Percentiles rank a stretch among this genome's conserved stretches.
Conservation (phyloP, 2,113 vertebrate species). For the Ictidomys tridecemlineatus region DNA sequence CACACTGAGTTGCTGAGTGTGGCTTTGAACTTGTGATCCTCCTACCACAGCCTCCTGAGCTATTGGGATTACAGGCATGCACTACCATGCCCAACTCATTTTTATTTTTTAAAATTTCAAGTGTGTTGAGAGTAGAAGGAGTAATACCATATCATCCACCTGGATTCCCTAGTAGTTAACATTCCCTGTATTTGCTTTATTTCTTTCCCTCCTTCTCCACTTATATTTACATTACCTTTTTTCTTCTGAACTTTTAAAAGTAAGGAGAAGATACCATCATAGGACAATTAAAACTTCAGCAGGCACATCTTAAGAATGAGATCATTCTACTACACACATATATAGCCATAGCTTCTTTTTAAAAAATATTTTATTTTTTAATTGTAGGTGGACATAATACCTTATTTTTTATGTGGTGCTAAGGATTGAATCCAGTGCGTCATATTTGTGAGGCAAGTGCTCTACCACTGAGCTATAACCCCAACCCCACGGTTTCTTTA, state of each 20-base stretch:
- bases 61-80: too few relatives aligned
- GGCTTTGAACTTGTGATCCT: too few relatives aligned
- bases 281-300: not conserved
- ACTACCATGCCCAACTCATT: too few relatives aligned
- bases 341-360: not conserved
- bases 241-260: not conserved
- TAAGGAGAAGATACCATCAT: not conserved
- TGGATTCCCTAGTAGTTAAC: not conserved
- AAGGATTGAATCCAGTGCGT: too few relatives aligned
- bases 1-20: too few relatives aligned
- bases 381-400: too few relatives aligned
- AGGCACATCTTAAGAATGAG: not conserved
- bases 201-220: not conserved
- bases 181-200: not conserved
- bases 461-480: too few relatives aligned
- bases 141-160: not conserved
- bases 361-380: too few relatives aligned
- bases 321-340: not conserved
- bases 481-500: not conserved
- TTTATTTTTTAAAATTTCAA: conserved; percentile 1
- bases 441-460: too few relatives aligned
- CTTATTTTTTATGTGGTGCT: too few relatives aligned
- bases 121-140: not conserved
- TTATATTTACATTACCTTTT: not conserved
- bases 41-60: too few relatives aligned